Evolutionary conservation across 1,140 invertebrate genomes (phyloP).

Genomic region (Whitmania pigra): DNA sequence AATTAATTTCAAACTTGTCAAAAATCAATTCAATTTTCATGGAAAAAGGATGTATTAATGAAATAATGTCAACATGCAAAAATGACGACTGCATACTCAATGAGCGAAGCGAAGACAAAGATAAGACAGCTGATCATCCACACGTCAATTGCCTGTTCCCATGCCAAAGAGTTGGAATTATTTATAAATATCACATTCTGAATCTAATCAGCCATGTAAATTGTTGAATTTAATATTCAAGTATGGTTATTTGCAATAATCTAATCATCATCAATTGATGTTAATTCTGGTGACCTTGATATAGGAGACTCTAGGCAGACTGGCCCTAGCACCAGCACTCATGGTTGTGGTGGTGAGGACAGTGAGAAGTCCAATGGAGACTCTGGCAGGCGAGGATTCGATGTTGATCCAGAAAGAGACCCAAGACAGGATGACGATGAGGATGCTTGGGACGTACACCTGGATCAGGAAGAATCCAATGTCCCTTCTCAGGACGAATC

Average conservation of each 20-base stretch:
- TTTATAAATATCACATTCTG: no score
- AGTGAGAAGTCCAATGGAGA: slow-evolving; percentile 34
- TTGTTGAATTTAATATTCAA: no score
- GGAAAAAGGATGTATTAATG: no score
- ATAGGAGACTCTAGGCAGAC: slow-evolving; percentile 29
- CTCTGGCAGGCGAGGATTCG: slow-evolving; percentile 47
- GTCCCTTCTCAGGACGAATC: slow-evolving; percentile 68
- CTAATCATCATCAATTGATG: no score
- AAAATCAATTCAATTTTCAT: no score
- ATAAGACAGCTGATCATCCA: slow-evolving; percentile 38
- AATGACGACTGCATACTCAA: slow-evolving; percentile 35
- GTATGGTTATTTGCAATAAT: no score
- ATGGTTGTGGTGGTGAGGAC: slow-evolving; percentile 34
- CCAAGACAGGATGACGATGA: slow-evolving; percentile 83
- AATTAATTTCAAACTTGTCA: no score
- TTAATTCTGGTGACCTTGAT: slow-evolving; percentile 51
- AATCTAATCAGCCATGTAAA: no score
- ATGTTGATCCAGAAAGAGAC: slow-evolving; percentile 73
- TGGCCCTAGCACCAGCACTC: slow-evolving; percentile 24
- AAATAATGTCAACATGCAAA: no score
- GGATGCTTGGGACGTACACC: slow-evolving; percentile 76
- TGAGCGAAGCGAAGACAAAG: slow-evolving; percentile 36
- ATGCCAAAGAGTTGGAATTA: no score
- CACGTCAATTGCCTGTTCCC: slow-evolving; percentile 35
- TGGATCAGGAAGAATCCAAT: slow-evolving; percentile 66